These are phyloP conservation scores for Oscheius sp. DNA, from an alignment of 2,888 invertebrate genomes.

Conservation along the genomic window DNA sequence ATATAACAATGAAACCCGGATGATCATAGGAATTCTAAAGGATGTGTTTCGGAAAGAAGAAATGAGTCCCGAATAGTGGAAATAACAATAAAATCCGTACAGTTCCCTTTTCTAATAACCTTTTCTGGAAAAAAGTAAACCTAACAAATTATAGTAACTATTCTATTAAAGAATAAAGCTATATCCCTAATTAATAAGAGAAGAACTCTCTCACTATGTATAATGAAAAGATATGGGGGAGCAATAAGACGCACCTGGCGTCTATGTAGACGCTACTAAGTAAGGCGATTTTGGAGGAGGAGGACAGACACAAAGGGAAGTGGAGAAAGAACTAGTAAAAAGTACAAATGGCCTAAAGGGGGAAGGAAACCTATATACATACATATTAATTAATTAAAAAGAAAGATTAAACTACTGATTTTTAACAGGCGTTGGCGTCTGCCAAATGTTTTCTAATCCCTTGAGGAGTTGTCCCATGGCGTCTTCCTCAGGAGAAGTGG, in stretches of 20 bases:
- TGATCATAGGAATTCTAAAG: slow-evolving; percentile 29
- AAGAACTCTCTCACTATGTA: neutral
- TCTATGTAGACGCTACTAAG: slow-evolving; percentile 5
- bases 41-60: slow-evolving; percentile 24
- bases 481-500: slow-evolving; percentile 41
- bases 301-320: neutral
- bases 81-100: slow-evolving; percentile 16
- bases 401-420: slow-evolving; percentile 1
- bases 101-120: too few relatives aligned
- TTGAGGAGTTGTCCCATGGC: slow-evolving; percentile 40
- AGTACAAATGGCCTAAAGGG: slow-evolving; percentile 20
- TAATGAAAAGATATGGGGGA: slow-evolving; percentile 10
- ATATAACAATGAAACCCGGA: slow-evolving; percentile 17
- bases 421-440: slow-evolving; percentile 31
- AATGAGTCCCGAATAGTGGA: neutral
- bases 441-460: slow-evolving; percentile 59
- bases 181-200: slow-evolving; percentile 7
- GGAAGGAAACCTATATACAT: slow-evolving; percentile 35
- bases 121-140: neutral
- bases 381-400: slow-evolving; percentile 10
- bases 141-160: slow-evolving; percentile 33
- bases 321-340: slow-evolving; percentile 4
- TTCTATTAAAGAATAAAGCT: slow-evolving; percentile 27
- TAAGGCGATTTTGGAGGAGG: neutral
- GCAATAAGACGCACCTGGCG: slow-evolving; percentile 23